Evolutionary conservation across 2,888 invertebrate species (phyloP).

Genomic region (Lasioglossum figueresi): DNA sequence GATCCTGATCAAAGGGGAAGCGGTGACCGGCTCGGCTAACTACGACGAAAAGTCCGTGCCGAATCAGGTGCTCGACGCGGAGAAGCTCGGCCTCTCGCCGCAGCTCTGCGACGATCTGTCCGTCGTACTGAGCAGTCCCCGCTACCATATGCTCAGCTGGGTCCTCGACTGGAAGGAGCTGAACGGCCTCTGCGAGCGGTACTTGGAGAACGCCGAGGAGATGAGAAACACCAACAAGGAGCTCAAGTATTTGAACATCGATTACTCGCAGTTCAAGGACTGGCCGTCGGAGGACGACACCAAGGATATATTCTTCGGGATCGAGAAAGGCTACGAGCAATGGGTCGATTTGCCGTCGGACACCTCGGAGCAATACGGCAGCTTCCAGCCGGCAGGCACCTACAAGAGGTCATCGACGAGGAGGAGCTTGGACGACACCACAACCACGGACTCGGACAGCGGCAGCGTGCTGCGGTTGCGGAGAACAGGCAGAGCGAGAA

Average conservation of each 20-base stretch:
- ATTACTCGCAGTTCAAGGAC: constrained; percentile 88
- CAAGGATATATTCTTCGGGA: constrained; percentile 86
- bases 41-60: constrained; percentile 88
- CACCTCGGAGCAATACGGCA: constrained; percentile 79
- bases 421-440: constrained; percentile 78
- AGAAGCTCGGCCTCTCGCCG: constrained; percentile 87
- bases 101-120: constrained; percentile 90
- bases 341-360: constrained; percentile 81
- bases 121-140: constrained; percentile 89
- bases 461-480: constrained; percentile 76
- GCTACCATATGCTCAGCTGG: constrained; percentile 90
- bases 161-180: constrained; percentile 87
- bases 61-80: constrained; percentile 86
- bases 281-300: constrained; percentile 86
- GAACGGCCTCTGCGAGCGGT: constrained; percentile 86
- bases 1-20: constrained; percentile 85
- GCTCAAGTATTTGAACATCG: constrained; percentile 90
- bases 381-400: constrained; percentile 77
- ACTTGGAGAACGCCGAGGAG: constrained; percentile 86
- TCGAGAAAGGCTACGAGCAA: constrained; percentile 87
- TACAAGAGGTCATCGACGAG: constrained; percentile 77
- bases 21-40: constrained; percentile 86
- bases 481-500: constrained; percentile 75
- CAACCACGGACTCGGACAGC: constrained; percentile 80
- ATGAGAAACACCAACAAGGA: constrained; percentile 89